Evolutionary conservation across 2,797 vertebrate species (phyloP), one percentile per base, ranked within the genome.

Genomic region (Dendrocincla fuliginosa): DNA sequence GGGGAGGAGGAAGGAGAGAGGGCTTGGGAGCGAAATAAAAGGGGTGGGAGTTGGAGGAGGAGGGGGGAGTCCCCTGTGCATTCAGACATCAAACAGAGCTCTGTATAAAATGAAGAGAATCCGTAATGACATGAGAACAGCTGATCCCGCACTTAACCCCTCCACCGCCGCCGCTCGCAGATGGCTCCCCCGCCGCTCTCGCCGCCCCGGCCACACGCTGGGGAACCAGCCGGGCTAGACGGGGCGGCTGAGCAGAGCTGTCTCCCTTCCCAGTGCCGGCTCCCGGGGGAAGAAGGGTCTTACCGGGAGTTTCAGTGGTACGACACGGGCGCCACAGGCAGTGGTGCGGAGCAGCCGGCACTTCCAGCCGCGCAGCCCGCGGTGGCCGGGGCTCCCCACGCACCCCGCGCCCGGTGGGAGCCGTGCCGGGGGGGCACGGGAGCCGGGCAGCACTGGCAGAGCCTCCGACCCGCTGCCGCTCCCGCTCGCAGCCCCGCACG

Each of bases 51-150:
- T 93, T 87, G 84, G 89, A 95, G 96, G 91, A 97, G 98, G 97
- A 95, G 97, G 97, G 97, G 97, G 98, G 98, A 97, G 97, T 98
- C 98, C 98, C 98, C 95, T 98, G 98, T 98, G 98, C 98, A 98
- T 98, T 98, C 98, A 98, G 97, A 98, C 98, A 98, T 98, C 98
- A 98, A 98, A 98, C 98, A 95, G 97, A 97, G 97, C 98, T 98
- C 97, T 96, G 98, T 98, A 97, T 96, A 97, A 98, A 98, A 98
- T 97, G 98, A 97, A 98, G 98, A 98, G 98, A 98, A 97, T 97
- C 97, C 97, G 97, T 98, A 98, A 97, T 98, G 97, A 97, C 98
- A 98, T 98, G 97, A 98, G 98, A 98, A 98, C 98, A 98, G 98
- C 98, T 98, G 98, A 99, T 98, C 98, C 98, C 95, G 85, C 97